Percentiles rank a stretch among this genome's conserved stretches.
phyloP scores from a whole-genome alignment of 2,113 vertebrate species.

The Rhombomys opimus region DNA sequence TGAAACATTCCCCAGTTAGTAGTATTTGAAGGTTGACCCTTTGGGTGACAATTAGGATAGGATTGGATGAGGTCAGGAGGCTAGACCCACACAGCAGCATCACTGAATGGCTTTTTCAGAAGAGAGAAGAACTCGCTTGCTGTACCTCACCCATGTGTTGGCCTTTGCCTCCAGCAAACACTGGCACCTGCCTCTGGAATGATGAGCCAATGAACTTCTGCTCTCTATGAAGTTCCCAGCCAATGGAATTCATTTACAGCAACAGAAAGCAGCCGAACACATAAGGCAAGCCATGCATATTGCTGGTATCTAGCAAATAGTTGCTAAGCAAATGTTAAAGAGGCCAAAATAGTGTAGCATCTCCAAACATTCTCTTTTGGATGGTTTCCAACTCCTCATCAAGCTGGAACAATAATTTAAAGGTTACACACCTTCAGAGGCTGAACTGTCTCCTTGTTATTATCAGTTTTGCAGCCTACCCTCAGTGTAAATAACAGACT shows the following conservation, averaged over 20 bases:
- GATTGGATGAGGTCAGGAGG: too few relatives aligned
- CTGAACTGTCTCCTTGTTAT: not conserved
- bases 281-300: not conserved
- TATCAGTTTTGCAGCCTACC: not conserved
- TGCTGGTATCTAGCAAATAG: constrained; percentile 18
- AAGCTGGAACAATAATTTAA: not conserved
- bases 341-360: not conserved
- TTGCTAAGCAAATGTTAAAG: constrained; percentile 43
- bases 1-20: not conserved
- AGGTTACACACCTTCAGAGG: not conserved
- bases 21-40: not conserved
- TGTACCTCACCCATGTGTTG: too few relatives aligned
- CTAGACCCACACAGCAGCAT: not conserved
- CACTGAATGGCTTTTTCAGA: not conserved
- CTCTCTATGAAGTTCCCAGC: not conserved
- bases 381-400: not conserved
- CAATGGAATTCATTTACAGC: not conserved
- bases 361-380: constrained; percentile 18
- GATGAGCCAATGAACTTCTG: not conserved
- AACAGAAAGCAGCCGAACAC: not conserved
- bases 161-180: not conserved
- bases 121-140: too few relatives aligned
- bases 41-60: not conserved
- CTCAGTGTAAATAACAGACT: not conserved
- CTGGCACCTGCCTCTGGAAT: not conserved